These are phyloP conservation scores for Porites australiensis DNA, from an alignment of 64 coral and sea anemone genomes.

Conservation along the genomic window DNA sequence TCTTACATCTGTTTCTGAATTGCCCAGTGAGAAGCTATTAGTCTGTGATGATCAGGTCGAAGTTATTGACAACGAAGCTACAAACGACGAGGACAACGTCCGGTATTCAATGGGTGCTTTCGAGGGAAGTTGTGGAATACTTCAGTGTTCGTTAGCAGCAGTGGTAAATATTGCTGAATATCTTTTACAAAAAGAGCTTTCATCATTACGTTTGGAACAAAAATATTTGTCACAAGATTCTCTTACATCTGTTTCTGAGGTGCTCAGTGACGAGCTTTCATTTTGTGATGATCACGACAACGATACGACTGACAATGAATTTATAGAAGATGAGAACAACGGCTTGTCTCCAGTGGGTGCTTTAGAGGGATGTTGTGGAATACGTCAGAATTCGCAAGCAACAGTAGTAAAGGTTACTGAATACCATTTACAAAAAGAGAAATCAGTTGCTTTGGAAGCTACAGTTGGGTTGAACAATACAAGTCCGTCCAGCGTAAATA, in stretches of 20 bases:
- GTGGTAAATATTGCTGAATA: constrained; percentile 13
- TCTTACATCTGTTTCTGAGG: neutral
- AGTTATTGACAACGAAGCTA: neutral
- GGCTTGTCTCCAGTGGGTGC: neutral
- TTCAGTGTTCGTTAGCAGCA: neutral
- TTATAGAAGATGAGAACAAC: neutral
- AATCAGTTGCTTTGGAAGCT: neutral
- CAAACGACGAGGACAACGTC: neutral
- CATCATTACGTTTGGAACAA: too few species aligned
- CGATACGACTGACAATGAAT: neutral
- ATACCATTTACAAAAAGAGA: neutral
- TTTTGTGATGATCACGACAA: neutral
- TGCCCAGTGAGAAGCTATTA: neutral
- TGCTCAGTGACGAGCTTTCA: neutral
- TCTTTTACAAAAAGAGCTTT: neutral
- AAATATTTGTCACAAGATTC: neutral
- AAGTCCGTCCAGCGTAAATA: neutral
- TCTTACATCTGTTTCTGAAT: neutral
- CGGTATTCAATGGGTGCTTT: neutral
- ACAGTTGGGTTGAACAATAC: neutral
- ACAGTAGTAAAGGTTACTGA: constrained; percentile 6
- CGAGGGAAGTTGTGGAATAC: neutral
- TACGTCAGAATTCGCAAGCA: neutral
- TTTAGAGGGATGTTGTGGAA: neutral
- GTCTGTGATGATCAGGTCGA: neutral